Base-by-base conservation (phyloP, 2,797 vertebrate genomes). In the Muraenolepis orangiensis region DNA sequence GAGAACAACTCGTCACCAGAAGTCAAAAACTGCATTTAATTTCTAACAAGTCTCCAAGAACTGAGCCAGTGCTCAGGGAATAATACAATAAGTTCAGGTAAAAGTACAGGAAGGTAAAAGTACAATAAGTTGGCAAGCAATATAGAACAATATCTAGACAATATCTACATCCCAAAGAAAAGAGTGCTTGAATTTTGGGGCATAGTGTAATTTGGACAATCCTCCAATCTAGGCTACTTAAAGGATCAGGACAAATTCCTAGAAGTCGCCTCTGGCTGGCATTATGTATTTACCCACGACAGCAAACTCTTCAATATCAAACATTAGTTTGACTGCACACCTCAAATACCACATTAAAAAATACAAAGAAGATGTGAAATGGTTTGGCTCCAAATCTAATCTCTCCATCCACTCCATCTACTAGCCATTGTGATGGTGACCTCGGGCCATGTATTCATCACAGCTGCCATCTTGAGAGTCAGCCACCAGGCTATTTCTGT, bases 371-470 rank as follows among this genome's bases (percentile, higher is more conserved):
- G 66, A 69, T 81, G 68, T 74, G 77, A 67, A 67, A 67, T 82
- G 77, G 40, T 70, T 38, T 31, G 3, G 72, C 8, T 69, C 66
- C 30, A 78, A 57, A 77, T 75, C 57, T 76, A 66, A 70, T 69
- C n/a, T 10, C 20, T 57, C 31, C n/a, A 76, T 31, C 23, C 57
- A 64, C n/a, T 64, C 57, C 57, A 64, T 30, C 51, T 73, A 77
- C 70, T 75, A 77, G 73, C 76, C 67, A 86, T 88, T 91, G 88
- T 91, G 85, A 90, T 81, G 86, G 87, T 92, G 91, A 93, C 90
- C 92, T 82, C 90, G 80, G 92, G 90, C 80, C 80, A 87, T 80
- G 80, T 81, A 89, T 92, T 92, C 85, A 92, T 93, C 88, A 91
- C 72, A 66, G 80, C 82, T 79, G 77, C 87, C 79, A 84, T 92